Conservation (phyloP, 64 coral and sea anemone species). For the Orbicella faveolata region DNA sequence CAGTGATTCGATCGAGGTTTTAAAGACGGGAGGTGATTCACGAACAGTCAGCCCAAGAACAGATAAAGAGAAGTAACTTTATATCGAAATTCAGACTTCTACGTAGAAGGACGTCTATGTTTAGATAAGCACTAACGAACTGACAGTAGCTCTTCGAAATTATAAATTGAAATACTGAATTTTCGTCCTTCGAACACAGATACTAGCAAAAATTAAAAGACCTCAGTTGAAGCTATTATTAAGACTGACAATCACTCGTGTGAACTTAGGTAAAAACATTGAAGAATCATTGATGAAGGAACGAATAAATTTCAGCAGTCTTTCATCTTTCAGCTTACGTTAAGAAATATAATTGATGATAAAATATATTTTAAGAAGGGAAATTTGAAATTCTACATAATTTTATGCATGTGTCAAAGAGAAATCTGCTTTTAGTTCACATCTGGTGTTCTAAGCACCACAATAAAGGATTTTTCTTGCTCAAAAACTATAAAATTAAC, state of each 20-base stretch:
- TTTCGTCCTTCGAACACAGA: not conserved
- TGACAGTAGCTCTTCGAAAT: conserved; percentile 1
- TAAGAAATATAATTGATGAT: conserved; percentile 1
- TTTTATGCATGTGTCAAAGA: conserved; percentile 16
- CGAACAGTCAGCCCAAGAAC: conserved; percentile 8
- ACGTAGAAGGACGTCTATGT: not conserved
- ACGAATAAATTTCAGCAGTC: too few relatives aligned
- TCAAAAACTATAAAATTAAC: not conserved
- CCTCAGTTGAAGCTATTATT: not conserved
- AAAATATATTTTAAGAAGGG: conserved; percentile 16
- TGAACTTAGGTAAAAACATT: not conserved
- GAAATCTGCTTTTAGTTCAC: not conserved
- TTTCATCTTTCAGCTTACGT: not conserved
- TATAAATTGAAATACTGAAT: not conserved
- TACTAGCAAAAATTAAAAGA: not conserved
- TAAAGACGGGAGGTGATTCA: not conserved
- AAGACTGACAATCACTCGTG: not conserved
- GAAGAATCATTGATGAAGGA: too few relatives aligned
- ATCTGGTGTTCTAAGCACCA: conserved; percentile 28
- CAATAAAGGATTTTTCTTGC: not conserved
- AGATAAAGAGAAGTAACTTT: conserved; percentile 22
- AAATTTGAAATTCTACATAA: conserved; percentile 1
- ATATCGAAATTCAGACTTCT: not conserved
- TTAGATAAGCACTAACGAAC: conserved; percentile 16
- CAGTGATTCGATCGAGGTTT: not conserved